Evolutionary conservation across 2,113 vertebrate genomes (phyloP).

Genomic region (human (Homo sapiens)): DNA sequence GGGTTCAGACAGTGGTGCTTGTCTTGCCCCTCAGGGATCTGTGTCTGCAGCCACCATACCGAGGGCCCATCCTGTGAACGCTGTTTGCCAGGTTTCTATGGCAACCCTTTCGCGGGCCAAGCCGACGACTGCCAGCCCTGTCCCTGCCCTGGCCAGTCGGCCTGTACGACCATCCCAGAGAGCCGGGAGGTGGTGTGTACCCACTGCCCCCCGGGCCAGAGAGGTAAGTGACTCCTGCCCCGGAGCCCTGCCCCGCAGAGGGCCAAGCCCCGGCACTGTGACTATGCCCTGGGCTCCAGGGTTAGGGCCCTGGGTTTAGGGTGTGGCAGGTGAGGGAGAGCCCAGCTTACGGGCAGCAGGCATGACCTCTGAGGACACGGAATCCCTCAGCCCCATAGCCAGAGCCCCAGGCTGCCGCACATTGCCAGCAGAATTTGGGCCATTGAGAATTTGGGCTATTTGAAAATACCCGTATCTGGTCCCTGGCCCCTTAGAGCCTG

Average conservation of each 20-base stretch:
- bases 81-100: conserved; percentile 91
- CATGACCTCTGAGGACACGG: background rate
- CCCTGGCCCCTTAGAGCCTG: background rate
- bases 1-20: background rate
- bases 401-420: background rate
- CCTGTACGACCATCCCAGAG: conserved; percentile 85
- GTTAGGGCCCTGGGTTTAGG: background rate
- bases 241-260: background rate
- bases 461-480: background rate
- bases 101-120: conserved; percentile 88
- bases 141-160: conserved; percentile 88
- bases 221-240: conserved; percentile 85
- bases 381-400: background rate
- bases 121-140: conserved; percentile 89
- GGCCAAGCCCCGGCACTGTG: background rate
- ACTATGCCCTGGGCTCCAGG: background rate
- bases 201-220: conserved; percentile 90
- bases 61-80: conserved; percentile 90
- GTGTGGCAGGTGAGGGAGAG: background rate
- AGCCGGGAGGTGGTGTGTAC: conserved; percentile 92
- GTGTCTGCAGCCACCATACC: conserved; percentile 91
- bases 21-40: conserved; percentile 86
- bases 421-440: background rate
- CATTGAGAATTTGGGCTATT: background rate
- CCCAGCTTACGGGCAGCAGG: background rate